phyloP scores from a whole-genome alignment of 2,113 vertebrate species.

The Sander lucioperca region DNA sequence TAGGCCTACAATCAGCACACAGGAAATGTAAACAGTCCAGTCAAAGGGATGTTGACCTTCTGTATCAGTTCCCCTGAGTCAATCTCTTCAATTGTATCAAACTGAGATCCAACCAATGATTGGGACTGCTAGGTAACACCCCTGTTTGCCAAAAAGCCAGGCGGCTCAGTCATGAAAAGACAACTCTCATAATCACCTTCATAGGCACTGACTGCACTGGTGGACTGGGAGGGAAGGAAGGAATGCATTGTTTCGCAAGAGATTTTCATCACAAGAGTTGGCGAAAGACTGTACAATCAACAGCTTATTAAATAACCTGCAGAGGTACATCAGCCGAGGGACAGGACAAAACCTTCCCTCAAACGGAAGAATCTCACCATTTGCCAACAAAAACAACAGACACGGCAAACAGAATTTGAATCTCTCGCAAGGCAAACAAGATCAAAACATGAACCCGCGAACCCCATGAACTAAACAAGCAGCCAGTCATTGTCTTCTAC shows the following conservation, averaged over 20 bases:
- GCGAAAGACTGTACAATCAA: slow-evolving; percentile 54
- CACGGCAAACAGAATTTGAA: slow-evolving; percentile 55
- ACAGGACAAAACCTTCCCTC: slow-evolving; percentile 47
- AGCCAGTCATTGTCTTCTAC: slow-evolving; percentile 13
- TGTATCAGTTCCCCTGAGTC: slow-evolving; percentile 75
- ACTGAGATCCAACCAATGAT: slow-evolving; percentile 57
- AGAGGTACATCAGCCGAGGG: slow-evolving; percentile 14
- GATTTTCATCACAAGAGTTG: slow-evolving; percentile 49
- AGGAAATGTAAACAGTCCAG: slow-evolving; percentile 71
- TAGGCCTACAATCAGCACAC: slow-evolving; percentile 47
- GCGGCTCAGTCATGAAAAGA: slow-evolving; percentile 33
- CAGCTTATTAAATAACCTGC: slow-evolving; percentile 43
- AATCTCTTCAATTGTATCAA: slow-evolving; percentile 72
- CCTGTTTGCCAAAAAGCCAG: slow-evolving; percentile 48
- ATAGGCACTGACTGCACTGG: slow-evolving; percentile 44
- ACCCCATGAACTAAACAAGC: slow-evolving; percentile 42
- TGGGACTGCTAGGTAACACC: slow-evolving; percentile 45
- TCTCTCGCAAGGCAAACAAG: slow-evolving; percentile 59
- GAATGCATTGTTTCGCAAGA: slow-evolving; percentile 60
- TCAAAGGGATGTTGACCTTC: slow-evolving; percentile 73
- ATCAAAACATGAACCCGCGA: slow-evolving; percentile 53
- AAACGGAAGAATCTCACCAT: slow-evolving; percentile 40
- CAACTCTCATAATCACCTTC: slow-evolving; percentile 42
- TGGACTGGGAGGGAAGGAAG: slow-evolving; percentile 36
- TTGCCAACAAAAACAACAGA: slow-evolving; percentile 66